Evolutionary conservation across 92 coral and sea anemone genomes (phyloP).

Genomic region (Actinernus sp.): DNA sequence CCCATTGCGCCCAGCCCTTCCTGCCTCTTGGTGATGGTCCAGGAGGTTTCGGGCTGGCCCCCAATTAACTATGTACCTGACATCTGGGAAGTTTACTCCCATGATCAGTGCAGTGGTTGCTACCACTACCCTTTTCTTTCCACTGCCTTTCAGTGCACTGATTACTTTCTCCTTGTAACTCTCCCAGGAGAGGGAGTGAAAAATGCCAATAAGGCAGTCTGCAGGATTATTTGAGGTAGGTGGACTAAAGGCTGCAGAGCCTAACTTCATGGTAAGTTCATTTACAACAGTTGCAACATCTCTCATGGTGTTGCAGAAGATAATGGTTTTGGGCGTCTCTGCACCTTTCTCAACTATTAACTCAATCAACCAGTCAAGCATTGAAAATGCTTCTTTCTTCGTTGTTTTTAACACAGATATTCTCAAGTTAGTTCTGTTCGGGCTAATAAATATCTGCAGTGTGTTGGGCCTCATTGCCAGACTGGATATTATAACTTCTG

Average conservation of each 20-base stretch:
- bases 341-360: slow-evolving; percentile 3
- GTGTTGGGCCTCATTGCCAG: slow-evolving; percentile 2
- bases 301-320: too few relatives aligned
- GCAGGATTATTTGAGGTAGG: slow-evolving; percentile 7
- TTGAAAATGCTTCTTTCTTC: slow-evolving; percentile 8
- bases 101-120: too few relatives aligned
- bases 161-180: slow-evolving; percentile 16
- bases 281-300: too few relatives aligned
- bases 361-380: slow-evolving; percentile 29
- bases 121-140: too few relatives aligned
- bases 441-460: slow-evolving; percentile 32
- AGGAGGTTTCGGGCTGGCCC: too few relatives aligned
- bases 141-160: too few relatives aligned
- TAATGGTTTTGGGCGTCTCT: slow-evolving; percentile 11
- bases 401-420: slow-evolving; percentile 10
- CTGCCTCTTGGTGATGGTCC: too few relatives aligned
- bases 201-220: slow-evolving; percentile 14
- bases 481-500: slow-evolving; percentile 4
- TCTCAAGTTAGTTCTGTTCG: slow-evolving; percentile 26
- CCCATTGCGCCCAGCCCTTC: too few relatives aligned
- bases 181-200: slow-evolving; percentile 17
- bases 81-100: too few relatives aligned
- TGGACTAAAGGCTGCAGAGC: too few relatives aligned
- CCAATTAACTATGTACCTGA: too few relatives aligned
- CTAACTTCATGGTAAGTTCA: too few relatives aligned